Evolutionary conservation across 2,888 invertebrate species (phyloP), one percentile per base, ranked within the genome.

Genomic region (Mycogona germanica): DNA sequence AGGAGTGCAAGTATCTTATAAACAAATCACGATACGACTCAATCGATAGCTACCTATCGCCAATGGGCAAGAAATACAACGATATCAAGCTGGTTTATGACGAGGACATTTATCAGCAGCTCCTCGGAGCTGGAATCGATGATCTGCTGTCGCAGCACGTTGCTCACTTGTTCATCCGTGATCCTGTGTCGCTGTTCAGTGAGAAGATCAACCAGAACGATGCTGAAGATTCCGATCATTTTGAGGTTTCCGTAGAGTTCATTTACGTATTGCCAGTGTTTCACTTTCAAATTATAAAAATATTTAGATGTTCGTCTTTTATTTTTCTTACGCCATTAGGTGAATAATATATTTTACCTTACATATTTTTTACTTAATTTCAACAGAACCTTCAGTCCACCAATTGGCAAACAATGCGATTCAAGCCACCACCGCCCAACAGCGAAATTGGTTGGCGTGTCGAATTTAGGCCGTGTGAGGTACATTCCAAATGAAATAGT

Each of bases 391-490:
- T 97, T 62, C 96, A 97, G 69, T 96, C 96, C 1, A 97, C 97
- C 28, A 97, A 97, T 74, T 97, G 97, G 97, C 96, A 97, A 73
- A 93, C 95, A 30, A 93, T 97, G 93, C 78, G 93, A 38, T 98
- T 98, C 74, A 98, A 98, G 73, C 96, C 96, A 29, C 97, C 97
- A 41, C 93, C 95, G 25, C 89, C 93, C 0, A 84, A 92, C 69
- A 89, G 92, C 7, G 77, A 87, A 48, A 98, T 99, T 65, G 98
- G 98, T 35, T 99, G 98, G 98, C 79, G 98, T 61, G 98, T 99
- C 1, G 98, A 99, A 75, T 99, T 99, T 75, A 81, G 98, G 28
- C 97, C 98, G 40, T 97, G 97, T 69, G 95, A 93, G 73, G 58
- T 58, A 19, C 1, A 30, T 46, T 25, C 28, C n/a, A 3, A 21